Conservation (phyloP, 2,888 invertebrate genomes). For the Elgonia sp. region DNA sequence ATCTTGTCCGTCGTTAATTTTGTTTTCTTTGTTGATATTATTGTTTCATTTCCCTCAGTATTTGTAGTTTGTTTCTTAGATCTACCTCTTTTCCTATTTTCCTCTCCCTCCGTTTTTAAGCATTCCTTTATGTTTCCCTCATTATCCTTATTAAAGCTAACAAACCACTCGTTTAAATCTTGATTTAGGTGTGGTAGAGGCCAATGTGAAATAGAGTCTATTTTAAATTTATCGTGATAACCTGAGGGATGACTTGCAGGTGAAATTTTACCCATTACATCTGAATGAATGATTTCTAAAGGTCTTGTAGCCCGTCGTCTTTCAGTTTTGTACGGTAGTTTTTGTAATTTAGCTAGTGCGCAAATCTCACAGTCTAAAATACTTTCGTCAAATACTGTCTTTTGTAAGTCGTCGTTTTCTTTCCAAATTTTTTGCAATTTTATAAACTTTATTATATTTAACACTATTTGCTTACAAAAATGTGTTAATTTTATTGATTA, state of each 20-base stretch:
- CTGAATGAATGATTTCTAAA: slow-evolving; percentile 3
- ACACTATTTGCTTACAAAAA: no score
- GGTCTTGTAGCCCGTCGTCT: slow-evolving; percentile 10
- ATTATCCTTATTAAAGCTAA: not conserved
- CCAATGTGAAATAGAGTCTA: slow-evolving; percentile 41
- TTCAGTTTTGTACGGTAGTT: not conserved
- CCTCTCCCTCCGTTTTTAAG: slow-evolving; percentile 38
- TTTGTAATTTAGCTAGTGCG: not conserved
- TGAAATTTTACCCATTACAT: slow-evolving; percentile 18
- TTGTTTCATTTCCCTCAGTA: no score
- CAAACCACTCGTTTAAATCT: slow-evolving; percentile 45
- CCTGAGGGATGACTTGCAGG: slow-evolving; percentile 1
- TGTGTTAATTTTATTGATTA: no score
- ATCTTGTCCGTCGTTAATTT: no score
- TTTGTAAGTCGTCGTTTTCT: slow-evolving; percentile 2
- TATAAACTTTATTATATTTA: no score
- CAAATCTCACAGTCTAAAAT: slow-evolving; percentile 5
- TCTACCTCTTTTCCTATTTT: not conserved
- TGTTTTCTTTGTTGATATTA: no score
- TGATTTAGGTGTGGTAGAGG: slow-evolving; percentile 46
- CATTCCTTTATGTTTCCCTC: no score
- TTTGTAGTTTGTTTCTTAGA: not conserved
- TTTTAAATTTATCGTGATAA: slow-evolving; percentile 59
- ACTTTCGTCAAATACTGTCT: slow-evolving; percentile 10
- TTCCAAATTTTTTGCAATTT: slow-evolving; percentile 24